Base-by-base conservation (phyloP, 2,888 invertebrate species). In the Hirtodrosophila trivittata region DNA sequence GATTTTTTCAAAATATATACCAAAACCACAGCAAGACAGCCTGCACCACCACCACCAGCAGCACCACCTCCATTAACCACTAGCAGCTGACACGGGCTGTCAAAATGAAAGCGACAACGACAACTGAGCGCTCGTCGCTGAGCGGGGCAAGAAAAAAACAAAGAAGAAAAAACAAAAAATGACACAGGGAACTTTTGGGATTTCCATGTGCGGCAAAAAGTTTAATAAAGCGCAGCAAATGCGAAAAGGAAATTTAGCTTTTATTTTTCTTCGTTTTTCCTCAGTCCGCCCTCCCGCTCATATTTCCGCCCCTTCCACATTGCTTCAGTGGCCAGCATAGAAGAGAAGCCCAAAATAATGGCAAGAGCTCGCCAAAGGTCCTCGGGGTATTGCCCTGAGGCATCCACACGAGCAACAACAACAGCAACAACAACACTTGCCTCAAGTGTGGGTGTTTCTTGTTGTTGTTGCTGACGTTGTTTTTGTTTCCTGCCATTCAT, bases 151-250 rank as follows among this genome's bases (percentile, higher is more conserved):
- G 18, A 21, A 21, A 21, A 3, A 21, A 21, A 21, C 12, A 38
- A 58, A 55, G 37, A 25, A 12, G 10, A 12, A 57, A 72, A 54
- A 49, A 16, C 33, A 73, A 87, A 85, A 81, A 87, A 81, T 84
- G 73, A 84, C 82, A 80, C 85, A 77, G 77, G 77, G 85, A 87
- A 86, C 87, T 85, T 87, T 84, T 77, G 88, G 86, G 84, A 84
- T 86, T 86, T 80, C 70, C 75, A 73, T 66, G 59, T 74, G 65
- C 73, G 58, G 63, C 51, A 72, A 75, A 81, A 85, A 80, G 87
- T 85, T 82, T 85, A 86, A 84, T 86, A 87, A 84, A 85, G 80
- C 84, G 86, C 86, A 84, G 77, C 77, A 84, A 82, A 86, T 87
- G 87, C 83, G 83, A 82, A 85, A 66, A 83, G 87, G 70, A 87